Base-by-base conservation (phyloP, 2,888 invertebrate genomes). In the Rhorus exstirpatorius region DNA sequence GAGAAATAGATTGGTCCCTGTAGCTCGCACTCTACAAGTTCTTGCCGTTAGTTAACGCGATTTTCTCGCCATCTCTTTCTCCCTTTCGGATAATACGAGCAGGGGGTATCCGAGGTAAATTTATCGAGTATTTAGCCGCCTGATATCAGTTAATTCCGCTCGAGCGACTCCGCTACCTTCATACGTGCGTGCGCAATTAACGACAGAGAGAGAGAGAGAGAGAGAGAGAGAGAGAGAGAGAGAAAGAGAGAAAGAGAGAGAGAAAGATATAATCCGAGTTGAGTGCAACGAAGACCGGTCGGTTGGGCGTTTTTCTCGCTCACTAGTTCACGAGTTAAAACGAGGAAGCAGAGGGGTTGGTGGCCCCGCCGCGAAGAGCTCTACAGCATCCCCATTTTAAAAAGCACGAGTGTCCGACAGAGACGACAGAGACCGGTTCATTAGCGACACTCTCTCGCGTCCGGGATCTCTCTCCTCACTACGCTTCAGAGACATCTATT, bases 401-500 rank as follows among this genome's bases (percentile, higher is more conserved):
- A 58, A 70, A 38, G 46, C 26, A 55, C 58, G 75, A 14, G 67
- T 46, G 77, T 65, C 71, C 79, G 83, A 88, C 86, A 83, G 88
- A 88, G 89, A 91, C 84, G 86, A 85, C 84, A 87, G 88, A 89
- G 90, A 92, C 92, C 91, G 91, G 92, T 92, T 92, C 92, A 92
- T 92, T 92, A 92, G 92, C 91, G 90, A 91, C 89, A 91, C 89
- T 90, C 89, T 90, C 89, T 85, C 88, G 86, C 85, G 81, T 49
- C 51, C 17, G 26, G 26, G 26, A 12, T 71, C 26, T 26, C 49
- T 19, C 80, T 75, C 63, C 63, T 70, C n/a, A 21, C 87, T 86
- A 86, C 87, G 19, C 24, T 89, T 86, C 87, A 85, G 86, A 88
- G 90, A 90, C 90, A 89, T 91, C 90, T 91, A 90, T 91, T 91